Evolutionary conservation across 2,888 invertebrate species (phyloP).

Genomic region (Andrena haemorrhoa): DNA sequence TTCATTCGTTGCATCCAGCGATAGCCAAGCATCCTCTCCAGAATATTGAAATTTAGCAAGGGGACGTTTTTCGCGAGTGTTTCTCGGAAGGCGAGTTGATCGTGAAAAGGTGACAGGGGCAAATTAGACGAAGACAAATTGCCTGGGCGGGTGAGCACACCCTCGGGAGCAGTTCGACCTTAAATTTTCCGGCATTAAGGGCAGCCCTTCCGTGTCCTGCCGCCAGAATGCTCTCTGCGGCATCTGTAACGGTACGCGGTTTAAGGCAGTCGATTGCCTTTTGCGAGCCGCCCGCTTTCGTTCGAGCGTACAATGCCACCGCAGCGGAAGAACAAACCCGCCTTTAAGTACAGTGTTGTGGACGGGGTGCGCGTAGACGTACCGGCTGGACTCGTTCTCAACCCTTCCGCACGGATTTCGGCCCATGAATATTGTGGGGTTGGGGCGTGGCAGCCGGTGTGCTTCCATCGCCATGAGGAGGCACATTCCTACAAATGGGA

Average conservation of each 20-base stretch:
- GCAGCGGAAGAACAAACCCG: constrained; percentile 56
- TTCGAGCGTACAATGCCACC: constrained; percentile 31
- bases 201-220: constrained; percentile 30
- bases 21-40: too few species aligned
- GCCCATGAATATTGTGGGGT: background rate
- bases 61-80: background rate
- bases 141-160: background rate
- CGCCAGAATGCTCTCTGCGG: constrained; percentile 12
- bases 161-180: constrained; percentile 20
- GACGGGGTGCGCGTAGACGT: constrained; percentile 20
- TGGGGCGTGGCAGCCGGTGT: constrained; percentile 37
- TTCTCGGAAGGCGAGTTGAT: background rate
- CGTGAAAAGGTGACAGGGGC: background rate
- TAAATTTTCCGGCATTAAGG: constrained; percentile 63
- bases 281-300: constrained; percentile 35
- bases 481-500: constrained; percentile 73
- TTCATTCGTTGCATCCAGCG: background rate
- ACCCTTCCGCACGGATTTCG: constrained; percentile 36
- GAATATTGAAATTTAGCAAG: too few species aligned
- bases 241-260: constrained; percentile 63
- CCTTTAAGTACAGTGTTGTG: constrained; percentile 42
- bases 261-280: constrained; percentile 54
- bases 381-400: constrained; percentile 55
- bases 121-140: constrained; percentile 59
- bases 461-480: constrained; percentile 41